phyloP scores from a whole-genome alignment of 1,140 invertebrate species.

The Drosophila sturtevanti region DNA sequence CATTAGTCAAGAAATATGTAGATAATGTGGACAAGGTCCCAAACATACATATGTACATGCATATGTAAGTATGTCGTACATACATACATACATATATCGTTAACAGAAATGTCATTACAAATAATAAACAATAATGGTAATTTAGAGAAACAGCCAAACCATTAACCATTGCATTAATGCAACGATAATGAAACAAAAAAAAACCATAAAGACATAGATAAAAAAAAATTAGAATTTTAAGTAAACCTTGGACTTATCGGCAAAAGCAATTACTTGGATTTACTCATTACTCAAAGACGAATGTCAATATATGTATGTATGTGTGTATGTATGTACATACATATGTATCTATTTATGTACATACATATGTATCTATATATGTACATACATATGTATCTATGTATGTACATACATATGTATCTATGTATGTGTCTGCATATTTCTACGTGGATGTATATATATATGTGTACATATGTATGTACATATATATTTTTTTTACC shows the following conservation, averaged over 20 bases:
- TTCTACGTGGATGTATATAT: too few species aligned
- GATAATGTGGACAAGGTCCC: not conserved
- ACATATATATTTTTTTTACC: not conserved
- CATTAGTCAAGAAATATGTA: not conserved
- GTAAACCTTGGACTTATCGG: not conserved
- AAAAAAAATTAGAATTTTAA: not conserved
- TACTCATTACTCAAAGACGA: not conserved
- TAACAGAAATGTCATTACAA: not conserved
- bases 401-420: too few species aligned
- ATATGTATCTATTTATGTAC: not conserved
- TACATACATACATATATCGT: too few species aligned
- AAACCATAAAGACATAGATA: too few species aligned
- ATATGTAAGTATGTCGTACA: not conserved
- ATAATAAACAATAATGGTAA: not conserved
- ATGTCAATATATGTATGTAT: not conserved
- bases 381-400: not conserved
- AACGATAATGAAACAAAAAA: not conserved
- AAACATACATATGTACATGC: not conserved
- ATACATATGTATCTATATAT: not conserved
- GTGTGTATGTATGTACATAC: not conserved
- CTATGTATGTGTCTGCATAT: too few species aligned
- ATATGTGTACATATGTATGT: not conserved
- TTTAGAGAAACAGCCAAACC: too few species aligned
- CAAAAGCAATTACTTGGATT: not conserved
- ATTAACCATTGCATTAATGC: not conserved